Evolutionary conservation across 2,888 invertebrate genomes (phyloP).

Genomic region (Trileptium ribeirensis): DNA sequence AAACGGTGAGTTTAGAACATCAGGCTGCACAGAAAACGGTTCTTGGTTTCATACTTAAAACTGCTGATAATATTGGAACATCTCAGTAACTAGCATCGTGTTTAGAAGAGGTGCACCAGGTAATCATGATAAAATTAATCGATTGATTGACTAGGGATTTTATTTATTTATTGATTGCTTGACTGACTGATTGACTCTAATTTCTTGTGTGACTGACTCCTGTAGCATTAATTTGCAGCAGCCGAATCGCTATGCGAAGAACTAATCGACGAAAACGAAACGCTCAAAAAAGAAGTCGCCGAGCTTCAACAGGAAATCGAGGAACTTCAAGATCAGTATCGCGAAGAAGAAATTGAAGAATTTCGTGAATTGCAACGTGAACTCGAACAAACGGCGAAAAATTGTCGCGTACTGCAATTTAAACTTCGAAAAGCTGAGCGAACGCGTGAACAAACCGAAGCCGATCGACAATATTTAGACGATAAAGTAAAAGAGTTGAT

Average conservation of each 20-base stretch:
- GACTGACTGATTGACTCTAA: too few species aligned
- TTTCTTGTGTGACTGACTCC: too few species aligned
- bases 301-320: conserved; percentile 95
- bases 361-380: conserved; percentile 87
- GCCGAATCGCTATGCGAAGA: conserved; percentile 87
- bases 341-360: conserved; percentile 94
- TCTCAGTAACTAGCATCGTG: too few species aligned
- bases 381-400: conserved; percentile 90
- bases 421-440: conserved; percentile 92
- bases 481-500: conserved; percentile 50
- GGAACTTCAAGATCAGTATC: conserved; percentile 62
- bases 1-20: too few species aligned
- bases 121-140: too few species aligned
- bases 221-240: conserved; percentile 60
- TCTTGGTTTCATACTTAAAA: too few species aligned
- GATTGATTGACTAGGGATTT: too few species aligned
- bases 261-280: conserved; percentile 89
- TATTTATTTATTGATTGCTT: too few species aligned
- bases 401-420: conserved; percentile 93
- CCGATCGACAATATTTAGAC: conserved; percentile 67
- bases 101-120: too few species aligned
- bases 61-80: too few species aligned
- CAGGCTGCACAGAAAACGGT: too few species aligned
- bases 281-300: conserved; percentile 80
- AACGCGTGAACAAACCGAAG: conserved; percentile 64